Conservation (phyloP, 37 sponge, comb jelly and placozoan genomes). For the Diacarnus erythraeanus region DNA sequence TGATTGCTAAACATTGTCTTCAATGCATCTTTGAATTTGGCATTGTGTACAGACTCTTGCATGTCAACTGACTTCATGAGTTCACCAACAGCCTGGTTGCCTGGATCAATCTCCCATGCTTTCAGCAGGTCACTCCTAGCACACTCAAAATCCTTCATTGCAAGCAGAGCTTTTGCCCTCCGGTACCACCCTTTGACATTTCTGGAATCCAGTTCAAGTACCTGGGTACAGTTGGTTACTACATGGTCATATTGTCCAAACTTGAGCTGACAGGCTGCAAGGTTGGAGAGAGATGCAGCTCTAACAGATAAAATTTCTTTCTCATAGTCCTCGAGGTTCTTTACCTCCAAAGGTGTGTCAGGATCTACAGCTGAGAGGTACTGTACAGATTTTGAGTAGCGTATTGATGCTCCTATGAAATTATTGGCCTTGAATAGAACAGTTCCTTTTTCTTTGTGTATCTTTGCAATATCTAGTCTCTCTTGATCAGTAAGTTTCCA, state of each 20-base stretch:
- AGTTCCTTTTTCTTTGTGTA: conserved; percentile 43
- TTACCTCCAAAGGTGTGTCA: background rate
- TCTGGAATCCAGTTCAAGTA: conserved; percentile 18
- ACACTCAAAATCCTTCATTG: conserved; percentile 54
- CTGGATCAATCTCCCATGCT: conserved; percentile 35
- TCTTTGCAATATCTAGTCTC: conserved; percentile 30
- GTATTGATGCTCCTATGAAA: conserved; percentile 23
- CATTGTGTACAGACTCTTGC: conserved; percentile 6
- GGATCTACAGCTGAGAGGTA: conserved; percentile 27
- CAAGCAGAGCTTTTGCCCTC: conserved; percentile 40
- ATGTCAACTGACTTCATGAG: conserved; percentile 13
- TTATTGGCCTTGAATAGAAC: conserved; percentile 28
- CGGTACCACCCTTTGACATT: conserved; percentile 65
- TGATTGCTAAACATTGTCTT: conserved; percentile 64
- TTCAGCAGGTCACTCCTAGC: conserved; percentile 33
- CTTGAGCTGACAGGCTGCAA: conserved; percentile 78
- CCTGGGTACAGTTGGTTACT: conserved; percentile 40
- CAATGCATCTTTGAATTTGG: conserved; percentile 20
- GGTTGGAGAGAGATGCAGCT: conserved; percentile 28
- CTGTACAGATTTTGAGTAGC: conserved; percentile 58
- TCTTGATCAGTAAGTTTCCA: conserved; percentile 48
- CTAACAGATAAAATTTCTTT: conserved; percentile 22
- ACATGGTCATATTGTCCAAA: conserved; percentile 34
- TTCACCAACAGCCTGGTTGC: conserved; percentile 33
- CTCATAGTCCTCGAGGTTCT: background rate